Base-by-base conservation (phyloP, 2,888 invertebrate species). In the Coleophora deauratella region DNA sequence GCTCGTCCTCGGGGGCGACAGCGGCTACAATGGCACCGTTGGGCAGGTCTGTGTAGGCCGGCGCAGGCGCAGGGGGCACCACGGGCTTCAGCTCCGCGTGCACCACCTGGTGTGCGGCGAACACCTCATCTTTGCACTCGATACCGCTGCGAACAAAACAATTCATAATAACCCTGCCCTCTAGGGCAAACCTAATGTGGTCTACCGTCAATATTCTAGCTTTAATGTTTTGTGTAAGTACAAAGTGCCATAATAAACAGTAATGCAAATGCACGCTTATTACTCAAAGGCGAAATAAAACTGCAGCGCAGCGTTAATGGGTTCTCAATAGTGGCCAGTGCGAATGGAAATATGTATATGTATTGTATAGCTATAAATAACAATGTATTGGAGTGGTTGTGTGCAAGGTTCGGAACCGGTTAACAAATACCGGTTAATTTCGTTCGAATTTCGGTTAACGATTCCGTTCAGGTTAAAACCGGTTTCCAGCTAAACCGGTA, bases 101-200 rank as follows among this genome's bases (percentile, higher is more conserved):
- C 67, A 70, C 76, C 74, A 82, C 70, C 66, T 82, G 86, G 71
- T 89, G 89, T 71, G 88, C 86, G 62, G 93, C 92, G 72, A 91
- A 91, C 66, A 93, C 89, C 79, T 93, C 91, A 88, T 91, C 88
- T 84, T 89, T 88, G 87, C 89, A 89, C 88, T 93, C 93, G 81
- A 93, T 88, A 73, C 91, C 92, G 88, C 93, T 93, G 88, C 55
- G 85, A 55, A 78, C 72, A 78, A 60, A 66, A 55, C 47, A 74
- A 51, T 44, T 52, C 52, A 49, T 62, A 54, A 56, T 61, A 63
- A 67, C 60, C 31, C 62, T 56, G 49, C 50, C 59, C 57, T 59
- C 56, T 41, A 40, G 53, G 51, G 53, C 58, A 52, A 42, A 42
- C 46, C 44, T 43, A 47, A 55, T 41, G 46, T 49, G 49, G 52